Evolutionary conservation across 2,888 invertebrate genomes (phyloP).

Genomic region (Rugalucina vietnamica): DNA sequence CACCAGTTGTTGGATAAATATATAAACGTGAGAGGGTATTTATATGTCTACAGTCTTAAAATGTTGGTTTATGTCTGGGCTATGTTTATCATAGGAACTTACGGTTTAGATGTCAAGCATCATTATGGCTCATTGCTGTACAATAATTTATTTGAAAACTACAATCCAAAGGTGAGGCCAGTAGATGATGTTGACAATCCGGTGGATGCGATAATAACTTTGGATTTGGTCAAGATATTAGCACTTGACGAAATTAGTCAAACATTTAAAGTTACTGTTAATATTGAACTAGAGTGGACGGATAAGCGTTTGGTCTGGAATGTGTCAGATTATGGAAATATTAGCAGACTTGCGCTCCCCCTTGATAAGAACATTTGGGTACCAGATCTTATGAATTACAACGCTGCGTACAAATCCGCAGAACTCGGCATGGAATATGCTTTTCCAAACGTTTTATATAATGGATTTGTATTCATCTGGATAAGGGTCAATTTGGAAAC

Average conservation of each 20-base stretch:
- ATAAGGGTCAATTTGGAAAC: constrained; percentile 34
- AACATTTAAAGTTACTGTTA: constrained; percentile 32
- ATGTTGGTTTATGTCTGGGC: no score
- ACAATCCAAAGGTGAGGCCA: constrained; percentile 24
- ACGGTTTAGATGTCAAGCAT: neutral
- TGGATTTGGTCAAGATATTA: constrained; percentile 33
- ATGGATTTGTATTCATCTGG: constrained; percentile 35
- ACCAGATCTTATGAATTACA: constrained; percentile 34
- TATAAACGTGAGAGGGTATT: no score
- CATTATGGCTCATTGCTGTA: constrained; percentile 7
- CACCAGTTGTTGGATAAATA: no score
- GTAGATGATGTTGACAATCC: neutral
- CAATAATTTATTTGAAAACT: constrained; percentile 16
- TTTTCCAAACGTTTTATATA: neutral
- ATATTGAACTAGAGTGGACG: constrained; percentile 30
- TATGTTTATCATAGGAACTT: no score
- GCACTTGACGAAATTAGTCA: constrained; percentile 42
- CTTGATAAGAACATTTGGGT: constrained; percentile 31
- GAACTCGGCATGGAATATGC: constrained; percentile 34
- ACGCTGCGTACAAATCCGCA: constrained; percentile 31
- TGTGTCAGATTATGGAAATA: constrained; percentile 6
- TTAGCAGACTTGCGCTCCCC: constrained; percentile 28
- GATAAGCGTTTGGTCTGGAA: constrained; percentile 46
- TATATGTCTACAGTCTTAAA: no score
- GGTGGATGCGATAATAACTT: neutral